Percentiles rank a stretch among this genome's conserved stretches.
These are phyloP conservation scores for Spheniscus humboldti DNA, from an alignment of 2,797 vertebrate species.

Conservation along the genomic window DNA sequence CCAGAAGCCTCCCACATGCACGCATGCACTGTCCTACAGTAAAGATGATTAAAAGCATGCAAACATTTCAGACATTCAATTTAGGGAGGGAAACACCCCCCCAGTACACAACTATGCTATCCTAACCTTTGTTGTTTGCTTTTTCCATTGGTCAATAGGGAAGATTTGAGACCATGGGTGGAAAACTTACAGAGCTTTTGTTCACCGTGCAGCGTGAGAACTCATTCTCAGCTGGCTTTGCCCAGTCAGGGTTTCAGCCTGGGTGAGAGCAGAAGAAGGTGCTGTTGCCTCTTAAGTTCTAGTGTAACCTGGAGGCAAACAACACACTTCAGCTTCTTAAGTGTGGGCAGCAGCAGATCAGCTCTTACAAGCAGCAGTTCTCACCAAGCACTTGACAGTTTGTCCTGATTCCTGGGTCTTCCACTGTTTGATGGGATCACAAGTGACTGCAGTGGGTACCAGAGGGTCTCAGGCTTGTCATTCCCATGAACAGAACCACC, in stretches of 20 bases:
- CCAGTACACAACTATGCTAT: not conserved
- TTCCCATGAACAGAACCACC: constrained; percentile 30
- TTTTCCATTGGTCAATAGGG: not conserved
- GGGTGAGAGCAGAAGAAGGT: not conserved
- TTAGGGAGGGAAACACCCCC: not conserved
- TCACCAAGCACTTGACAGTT: constrained; percentile 39
- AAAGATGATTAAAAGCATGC: not conserved
- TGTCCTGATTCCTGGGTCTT: constrained; percentile 35
- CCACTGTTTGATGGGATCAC: constrained; percentile 52
- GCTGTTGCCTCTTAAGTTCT: not conserved
- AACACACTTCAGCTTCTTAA: not conserved
- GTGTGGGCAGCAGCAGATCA: not conserved
- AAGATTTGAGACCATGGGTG: not conserved
- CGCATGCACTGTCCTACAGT: not conserved
- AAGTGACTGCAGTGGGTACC: constrained; percentile 48
- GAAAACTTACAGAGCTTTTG: not conserved
- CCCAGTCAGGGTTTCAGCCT: not conserved
- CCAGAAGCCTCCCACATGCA: not conserved
- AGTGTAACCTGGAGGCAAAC: not conserved
- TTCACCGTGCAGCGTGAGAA: not conserved
- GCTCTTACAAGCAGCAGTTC: constrained; percentile 30
- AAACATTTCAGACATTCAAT: not conserved
- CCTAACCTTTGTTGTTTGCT: not conserved
- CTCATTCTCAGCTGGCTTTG: not conserved
- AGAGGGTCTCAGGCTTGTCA: constrained; percentile 59